phyloP scores from a whole-genome alignment of 2,797 vertebrate species.

The Halcyon leucocephala region DNA sequence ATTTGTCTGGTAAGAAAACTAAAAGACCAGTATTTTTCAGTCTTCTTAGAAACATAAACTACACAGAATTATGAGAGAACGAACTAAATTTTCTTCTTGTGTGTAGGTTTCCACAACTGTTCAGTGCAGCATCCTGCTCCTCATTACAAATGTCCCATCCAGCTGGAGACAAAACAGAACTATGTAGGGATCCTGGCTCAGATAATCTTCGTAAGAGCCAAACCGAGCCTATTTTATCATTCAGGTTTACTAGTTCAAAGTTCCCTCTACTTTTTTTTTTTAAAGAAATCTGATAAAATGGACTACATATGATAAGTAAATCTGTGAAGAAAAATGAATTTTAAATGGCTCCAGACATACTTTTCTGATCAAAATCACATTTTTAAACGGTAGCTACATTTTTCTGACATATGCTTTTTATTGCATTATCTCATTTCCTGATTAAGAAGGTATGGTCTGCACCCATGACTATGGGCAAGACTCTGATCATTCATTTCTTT shows the following conservation, averaged over 20 bases:
- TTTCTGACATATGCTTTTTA: background rate
- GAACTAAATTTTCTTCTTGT: background rate
- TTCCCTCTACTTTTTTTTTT: background rate
- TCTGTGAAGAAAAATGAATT: background rate
- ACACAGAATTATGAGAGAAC: background rate
- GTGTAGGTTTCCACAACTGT: background rate
- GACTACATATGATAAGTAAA: background rate
- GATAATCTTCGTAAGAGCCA: background rate
- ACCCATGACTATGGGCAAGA: background rate
- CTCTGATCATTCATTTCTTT: background rate
- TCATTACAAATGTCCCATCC: background rate
- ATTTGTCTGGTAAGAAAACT: conserved; percentile 10
- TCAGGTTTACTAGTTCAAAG: background rate
- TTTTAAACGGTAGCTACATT: background rate
- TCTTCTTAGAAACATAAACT: background rate
- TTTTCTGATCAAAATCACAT: background rate
- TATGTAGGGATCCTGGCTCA: background rate
- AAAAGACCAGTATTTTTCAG: background rate
- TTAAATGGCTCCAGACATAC: background rate
- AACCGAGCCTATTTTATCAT: background rate
- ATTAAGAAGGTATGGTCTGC: background rate
- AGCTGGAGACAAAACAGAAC: background rate
- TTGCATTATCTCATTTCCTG: background rate
- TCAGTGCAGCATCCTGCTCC: background rate
- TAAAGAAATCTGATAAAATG: background rate